Conservation (phyloP, 2,888 invertebrate species). For the Rhopalosiphum nymphaeae region DNA sequence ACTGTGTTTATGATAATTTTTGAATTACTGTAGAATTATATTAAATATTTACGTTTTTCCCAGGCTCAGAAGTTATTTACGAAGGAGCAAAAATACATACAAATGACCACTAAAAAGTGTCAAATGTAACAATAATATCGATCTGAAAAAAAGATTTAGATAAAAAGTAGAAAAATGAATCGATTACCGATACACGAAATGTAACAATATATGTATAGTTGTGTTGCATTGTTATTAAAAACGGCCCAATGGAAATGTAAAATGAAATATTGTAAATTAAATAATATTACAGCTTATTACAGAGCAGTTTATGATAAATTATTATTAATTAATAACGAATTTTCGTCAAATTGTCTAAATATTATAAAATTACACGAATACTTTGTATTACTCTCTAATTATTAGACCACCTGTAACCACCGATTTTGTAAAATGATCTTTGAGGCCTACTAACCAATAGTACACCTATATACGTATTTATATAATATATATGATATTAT, state of each 20-base stretch:
- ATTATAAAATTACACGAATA: neutral
- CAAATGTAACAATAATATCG: neutral
- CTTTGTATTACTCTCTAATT: neutral
- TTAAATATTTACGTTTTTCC: neutral
- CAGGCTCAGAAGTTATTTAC: neutral
- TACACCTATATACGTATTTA: no score
- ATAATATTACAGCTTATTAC: neutral
- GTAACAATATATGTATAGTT: neutral
- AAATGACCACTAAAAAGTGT: neutral
- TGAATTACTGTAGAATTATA: neutral
- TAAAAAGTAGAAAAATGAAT: neutral
- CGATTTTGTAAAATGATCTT: no score
- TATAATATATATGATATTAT: no score
- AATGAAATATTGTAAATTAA: neutral
- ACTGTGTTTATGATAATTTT: neutral
- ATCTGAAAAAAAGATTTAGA: neutral
- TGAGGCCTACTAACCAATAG: no score
- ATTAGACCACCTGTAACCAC: no score
- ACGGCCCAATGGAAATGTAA: neutral
- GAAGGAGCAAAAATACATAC: neutral
- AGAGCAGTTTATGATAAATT: neutral
- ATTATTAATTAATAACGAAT: neutral
- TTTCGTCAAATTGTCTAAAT: neutral
- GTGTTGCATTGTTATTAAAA: neutral
- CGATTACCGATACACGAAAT: neutral